Percentiles rank a stretch among this genome's conserved stretches.
Conservation (phyloP, 2,888 invertebrate species). For the Drosophila imparisetae region DNA sequence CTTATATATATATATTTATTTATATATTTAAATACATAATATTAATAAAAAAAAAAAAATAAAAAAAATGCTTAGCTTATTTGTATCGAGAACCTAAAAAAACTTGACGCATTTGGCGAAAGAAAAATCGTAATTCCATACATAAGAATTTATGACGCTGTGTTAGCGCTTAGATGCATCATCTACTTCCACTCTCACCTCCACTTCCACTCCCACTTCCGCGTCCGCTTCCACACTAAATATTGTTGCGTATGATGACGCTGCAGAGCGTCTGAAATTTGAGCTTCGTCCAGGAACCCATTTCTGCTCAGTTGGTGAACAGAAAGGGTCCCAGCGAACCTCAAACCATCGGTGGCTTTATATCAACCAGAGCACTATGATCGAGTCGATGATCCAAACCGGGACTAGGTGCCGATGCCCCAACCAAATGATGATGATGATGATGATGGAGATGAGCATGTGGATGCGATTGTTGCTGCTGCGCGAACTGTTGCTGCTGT, state of each 20-base stretch:
- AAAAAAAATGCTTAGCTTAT: slow-evolving; percentile 1
- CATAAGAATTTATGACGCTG: not conserved
- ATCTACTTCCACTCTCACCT: not conserved
- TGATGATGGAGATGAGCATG: slow-evolving; percentile 82
- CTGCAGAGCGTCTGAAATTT: slow-evolving; percentile 17
- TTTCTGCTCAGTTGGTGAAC: slow-evolving; percentile 81
- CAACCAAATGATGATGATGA: slow-evolving; percentile 80
- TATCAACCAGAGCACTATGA: slow-evolving; percentile 87
- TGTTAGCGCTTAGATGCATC: not conserved
- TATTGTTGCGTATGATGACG: slow-evolving; percentile 12
- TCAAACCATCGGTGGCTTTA: slow-evolving; percentile 88
- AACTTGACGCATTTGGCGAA: not conserved
- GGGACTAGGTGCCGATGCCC: slow-evolving; percentile 86
- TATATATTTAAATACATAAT: slow-evolving; percentile 8
- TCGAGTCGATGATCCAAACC: slow-evolving; percentile 86
- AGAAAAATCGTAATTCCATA: slow-evolving; percentile 2
- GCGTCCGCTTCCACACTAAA: slow-evolving; percentile 1
- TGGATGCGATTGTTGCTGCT: slow-evolving; percentile 72
- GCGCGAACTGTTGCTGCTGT: slow-evolving; percentile 69
- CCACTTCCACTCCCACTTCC: not conserved
- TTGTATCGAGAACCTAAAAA: slow-evolving; percentile 13
- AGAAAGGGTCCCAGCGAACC: slow-evolving; percentile 89
- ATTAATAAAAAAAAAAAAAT: not conserved
- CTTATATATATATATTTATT: not conserved
- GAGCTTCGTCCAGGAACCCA: slow-evolving; percentile 55